Conservation (phyloP, 2,797 vertebrate genomes). For the Brachymystax lenok region DNA sequence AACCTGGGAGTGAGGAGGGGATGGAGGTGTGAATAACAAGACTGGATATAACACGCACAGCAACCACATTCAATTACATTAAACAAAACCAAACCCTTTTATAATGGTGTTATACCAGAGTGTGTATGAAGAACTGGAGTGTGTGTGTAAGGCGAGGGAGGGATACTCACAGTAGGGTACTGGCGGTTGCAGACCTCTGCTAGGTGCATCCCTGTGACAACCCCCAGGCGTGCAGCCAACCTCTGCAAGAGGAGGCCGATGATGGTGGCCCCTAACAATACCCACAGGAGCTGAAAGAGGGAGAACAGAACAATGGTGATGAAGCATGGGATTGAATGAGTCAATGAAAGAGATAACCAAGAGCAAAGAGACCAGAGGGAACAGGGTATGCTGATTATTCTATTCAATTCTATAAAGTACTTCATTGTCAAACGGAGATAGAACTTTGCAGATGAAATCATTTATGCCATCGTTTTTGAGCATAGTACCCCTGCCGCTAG, state of each 20-base stretch:
- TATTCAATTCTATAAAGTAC: neutral
- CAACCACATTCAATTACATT: neutral
- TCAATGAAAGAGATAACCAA: neutral
- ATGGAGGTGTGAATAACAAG: neutral
- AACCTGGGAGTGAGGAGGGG: slow-evolving; percentile 64
- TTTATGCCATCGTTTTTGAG: slow-evolving; percentile 64
- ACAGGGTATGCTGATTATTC: neutral
- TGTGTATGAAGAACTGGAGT: neutral
- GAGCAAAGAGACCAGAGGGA: neutral
- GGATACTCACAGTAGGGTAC: slow-evolving; percentile 83
- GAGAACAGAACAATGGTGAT: neutral
- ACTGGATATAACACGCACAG: neutral
- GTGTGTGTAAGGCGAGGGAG: slow-evolving; percentile 17
- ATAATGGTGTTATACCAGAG: neutral
- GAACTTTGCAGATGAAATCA: neutral
- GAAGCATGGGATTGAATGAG: neutral
- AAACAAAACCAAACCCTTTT: neutral
- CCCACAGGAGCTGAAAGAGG: slow-evolving; percentile 85
- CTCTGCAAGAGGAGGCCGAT: slow-evolving; percentile 91
- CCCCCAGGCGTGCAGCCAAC: slow-evolving; percentile 89
- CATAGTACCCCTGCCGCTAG: no score
- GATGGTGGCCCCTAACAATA: slow-evolving; percentile 86
- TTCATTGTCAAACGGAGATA: neutral
- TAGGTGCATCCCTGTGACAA: slow-evolving; percentile 95
- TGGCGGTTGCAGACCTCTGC: slow-evolving; percentile 93